A percentile compares a stretch with the other conserved stretches of the same genome.
These are phyloP conservation scores for Papilio xuthus DNA, from an alignment of 1,140 invertebrate species.

Conservation along the genomic window DNA sequence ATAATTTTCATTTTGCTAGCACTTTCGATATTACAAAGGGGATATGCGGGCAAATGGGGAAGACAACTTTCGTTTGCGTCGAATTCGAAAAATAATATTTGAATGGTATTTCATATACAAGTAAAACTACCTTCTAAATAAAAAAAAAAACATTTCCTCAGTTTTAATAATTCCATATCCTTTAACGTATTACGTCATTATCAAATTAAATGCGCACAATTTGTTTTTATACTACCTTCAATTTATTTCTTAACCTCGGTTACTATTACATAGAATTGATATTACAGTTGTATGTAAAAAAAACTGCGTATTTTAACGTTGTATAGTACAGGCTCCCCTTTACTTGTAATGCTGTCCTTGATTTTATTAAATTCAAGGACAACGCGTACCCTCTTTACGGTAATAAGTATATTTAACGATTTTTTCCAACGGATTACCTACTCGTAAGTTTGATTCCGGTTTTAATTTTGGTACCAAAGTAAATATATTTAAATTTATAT, in stretches of 20 bases:
- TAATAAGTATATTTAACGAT: neutral
- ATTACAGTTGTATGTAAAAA: neutral
- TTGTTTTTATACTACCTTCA: slow-evolving; percentile 26
- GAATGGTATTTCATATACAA: neutral
- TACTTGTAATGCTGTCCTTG: slow-evolving; percentile 5
- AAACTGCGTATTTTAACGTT: neutral
- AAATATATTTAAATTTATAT: too few relatives aligned
- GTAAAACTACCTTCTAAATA: neutral
- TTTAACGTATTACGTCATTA: slow-evolving; percentile 21
- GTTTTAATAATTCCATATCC: neutral
- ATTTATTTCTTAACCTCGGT: slow-evolving; percentile 4
- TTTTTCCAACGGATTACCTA: too few relatives aligned
- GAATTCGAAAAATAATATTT: neutral
- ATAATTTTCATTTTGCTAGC: neutral
- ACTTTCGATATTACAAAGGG: slow-evolving; percentile 19
- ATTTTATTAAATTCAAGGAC: slow-evolving; percentile 7
- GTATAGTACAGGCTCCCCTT: neutral
- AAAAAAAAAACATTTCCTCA: neutral
- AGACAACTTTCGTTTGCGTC: neutral
- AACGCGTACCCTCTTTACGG: neutral
- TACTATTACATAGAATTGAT: neutral
- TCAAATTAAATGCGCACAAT: slow-evolving; percentile 18
- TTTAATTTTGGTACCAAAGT: too few relatives aligned
- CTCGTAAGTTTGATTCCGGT: too few relatives aligned
- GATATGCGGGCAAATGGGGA: neutral